phyloP scores from a whole-genome alignment of 2,888 invertebrate species.

The Allacma fusca region DNA sequence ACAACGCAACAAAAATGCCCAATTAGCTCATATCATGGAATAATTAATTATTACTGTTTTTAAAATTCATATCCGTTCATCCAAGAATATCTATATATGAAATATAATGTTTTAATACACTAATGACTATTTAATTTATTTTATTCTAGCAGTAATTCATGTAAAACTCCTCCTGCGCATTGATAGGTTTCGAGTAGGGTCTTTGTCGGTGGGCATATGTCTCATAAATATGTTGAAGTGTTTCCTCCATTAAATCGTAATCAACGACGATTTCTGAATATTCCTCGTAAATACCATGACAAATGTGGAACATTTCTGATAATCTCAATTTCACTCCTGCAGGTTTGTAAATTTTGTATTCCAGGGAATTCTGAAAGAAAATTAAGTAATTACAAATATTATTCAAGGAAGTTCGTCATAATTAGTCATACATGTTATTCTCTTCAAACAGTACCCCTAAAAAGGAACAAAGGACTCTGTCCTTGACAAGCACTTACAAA shows the following conservation, averaged over 20 bases:
- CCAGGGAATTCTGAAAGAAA: constrained; percentile 18
- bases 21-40: too few species aligned
- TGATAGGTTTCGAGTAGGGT: constrained; percentile 7
- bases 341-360: neutral
- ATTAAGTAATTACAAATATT: neutral
- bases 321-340: neutral
- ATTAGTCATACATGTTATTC: too few species aligned
- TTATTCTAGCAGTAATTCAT: constrained; percentile 14
- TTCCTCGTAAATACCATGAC: neutral
- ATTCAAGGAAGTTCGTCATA: neutral
- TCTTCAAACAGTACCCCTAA: too few species aligned
- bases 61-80: too few species aligned
- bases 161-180: constrained; percentile 32
- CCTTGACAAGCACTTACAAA: too few species aligned
- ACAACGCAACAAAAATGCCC: too few species aligned
- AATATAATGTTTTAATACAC: too few species aligned
- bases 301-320: constrained; percentile 14
- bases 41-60: too few species aligned
- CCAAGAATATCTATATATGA: too few species aligned
- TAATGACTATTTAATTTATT: too few species aligned
- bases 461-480: too few species aligned
- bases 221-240: constrained; percentile 1
- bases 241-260: constrained; percentile 28
- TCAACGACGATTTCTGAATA: neutral
- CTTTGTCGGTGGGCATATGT: constrained; percentile 19